Conservation (phyloP, 2,113 vertebrate genomes). For the Gallinago undulata region DNA sequence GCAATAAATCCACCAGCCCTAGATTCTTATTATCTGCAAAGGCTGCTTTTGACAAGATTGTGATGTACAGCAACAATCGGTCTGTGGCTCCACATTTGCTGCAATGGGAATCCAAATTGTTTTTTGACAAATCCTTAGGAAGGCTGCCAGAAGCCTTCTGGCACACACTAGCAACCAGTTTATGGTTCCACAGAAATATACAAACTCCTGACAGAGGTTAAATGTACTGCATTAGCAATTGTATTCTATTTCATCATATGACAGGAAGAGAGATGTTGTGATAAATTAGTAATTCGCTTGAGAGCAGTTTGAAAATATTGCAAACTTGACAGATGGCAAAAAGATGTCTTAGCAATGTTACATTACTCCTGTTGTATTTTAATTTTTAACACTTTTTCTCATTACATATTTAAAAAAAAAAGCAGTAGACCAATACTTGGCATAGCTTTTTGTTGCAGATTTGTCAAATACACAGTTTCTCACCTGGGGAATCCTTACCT, state of each 20-base stretch:
- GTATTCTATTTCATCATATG: background rate
- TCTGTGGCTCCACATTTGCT: background rate
- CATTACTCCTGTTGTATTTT: background rate
- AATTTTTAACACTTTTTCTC: background rate
- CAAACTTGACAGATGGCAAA: conserved; percentile 8
- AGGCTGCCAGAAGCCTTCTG: background rate
- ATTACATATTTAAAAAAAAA: background rate
- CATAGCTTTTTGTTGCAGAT: background rate
- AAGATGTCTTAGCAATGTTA: background rate
- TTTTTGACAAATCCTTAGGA: conserved; percentile 47
- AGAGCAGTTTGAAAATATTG: background rate
- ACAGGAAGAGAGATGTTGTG: background rate
- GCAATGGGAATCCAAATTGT: background rate
- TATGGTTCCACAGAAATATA: background rate
- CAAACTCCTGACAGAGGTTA: conserved; percentile 6
- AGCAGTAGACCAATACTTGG: background rate
- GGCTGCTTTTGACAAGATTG: background rate
- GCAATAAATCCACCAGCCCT: background rate
- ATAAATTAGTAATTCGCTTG: background rate
- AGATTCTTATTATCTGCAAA: background rate
- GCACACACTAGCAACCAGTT: background rate
- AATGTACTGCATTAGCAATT: background rate
- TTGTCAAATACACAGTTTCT: background rate
- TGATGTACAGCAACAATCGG: background rate
- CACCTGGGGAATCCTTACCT: background rate